These are phyloP conservation scores for Xiphias gladius DNA, from an alignment of 2,113 vertebrate genomes.

Conservation along the genomic window DNA sequence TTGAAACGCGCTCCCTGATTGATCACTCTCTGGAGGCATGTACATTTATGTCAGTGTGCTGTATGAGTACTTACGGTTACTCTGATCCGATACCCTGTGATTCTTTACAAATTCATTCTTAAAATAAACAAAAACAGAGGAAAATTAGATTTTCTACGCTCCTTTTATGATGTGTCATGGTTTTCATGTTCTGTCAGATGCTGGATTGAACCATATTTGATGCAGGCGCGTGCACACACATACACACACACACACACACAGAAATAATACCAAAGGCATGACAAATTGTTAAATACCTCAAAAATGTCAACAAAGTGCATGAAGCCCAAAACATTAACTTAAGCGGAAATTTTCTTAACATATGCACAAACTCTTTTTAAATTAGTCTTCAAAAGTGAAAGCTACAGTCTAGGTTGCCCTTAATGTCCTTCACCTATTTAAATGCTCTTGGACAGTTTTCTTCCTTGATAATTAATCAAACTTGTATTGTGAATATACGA, in stretches of 20 bases:
- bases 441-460: too few relatives aligned
- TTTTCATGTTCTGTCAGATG: neutral
- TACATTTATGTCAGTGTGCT: neutral
- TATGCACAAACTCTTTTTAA: neutral
- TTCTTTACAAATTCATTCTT: conserved; percentile 9
- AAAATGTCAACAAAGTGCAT: neutral
- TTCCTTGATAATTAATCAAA: too few relatives aligned
- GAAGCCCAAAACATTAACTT: neutral
- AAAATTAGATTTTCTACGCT: neutral
- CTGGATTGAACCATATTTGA: neutral
- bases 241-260: neutral
- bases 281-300: neutral
- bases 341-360: too few relatives aligned
- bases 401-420: too few relatives aligned
- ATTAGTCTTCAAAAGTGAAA: neutral
- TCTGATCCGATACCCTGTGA: neutral
- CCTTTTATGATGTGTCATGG: neutral
- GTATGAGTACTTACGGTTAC: neutral
- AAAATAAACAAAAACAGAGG: neutral
- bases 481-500: neutral
- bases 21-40: neutral
- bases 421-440: too few relatives aligned
- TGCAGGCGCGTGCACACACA: neutral
- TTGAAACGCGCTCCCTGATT: conserved; percentile 10
- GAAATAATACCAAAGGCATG: neutral